phyloP scores from a whole-genome alignment of 1,140 invertebrate species.

The Apis dorsata region DNA sequence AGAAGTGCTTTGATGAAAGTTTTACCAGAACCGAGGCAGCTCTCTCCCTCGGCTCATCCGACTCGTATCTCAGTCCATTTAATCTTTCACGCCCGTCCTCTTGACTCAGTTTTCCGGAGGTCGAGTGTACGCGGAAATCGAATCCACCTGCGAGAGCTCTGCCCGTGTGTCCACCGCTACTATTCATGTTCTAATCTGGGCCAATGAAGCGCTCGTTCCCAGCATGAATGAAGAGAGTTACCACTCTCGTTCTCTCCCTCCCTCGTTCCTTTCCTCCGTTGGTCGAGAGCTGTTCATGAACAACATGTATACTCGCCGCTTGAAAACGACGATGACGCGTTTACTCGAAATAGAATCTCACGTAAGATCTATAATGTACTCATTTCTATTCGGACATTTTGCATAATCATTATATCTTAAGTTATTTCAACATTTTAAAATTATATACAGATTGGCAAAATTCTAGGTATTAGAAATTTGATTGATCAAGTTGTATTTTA shows the following conservation, averaged over 20 bases:
- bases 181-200: constrained; percentile 69
- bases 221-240: constrained; percentile 59
- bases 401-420: constrained; percentile 7
- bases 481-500: too few relatives aligned
- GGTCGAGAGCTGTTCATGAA: constrained; percentile 33
- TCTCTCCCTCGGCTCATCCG: constrained; percentile 14
- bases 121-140: constrained; percentile 52
- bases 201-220: constrained; percentile 66
- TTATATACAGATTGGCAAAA: too few relatives aligned
- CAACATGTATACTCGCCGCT: constrained; percentile 13
- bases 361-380: constrained; percentile 53
- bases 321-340: constrained; percentile 54
- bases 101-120: constrained; percentile 53
- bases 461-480: too few relatives aligned
- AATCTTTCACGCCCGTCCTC: constrained; percentile 45
- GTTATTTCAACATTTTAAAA: too few relatives aligned
- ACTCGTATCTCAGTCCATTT: constrained; percentile 49
- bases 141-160: constrained; percentile 43
- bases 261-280: not conserved
- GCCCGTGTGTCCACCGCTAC: constrained; percentile 35
- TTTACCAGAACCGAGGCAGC: constrained; percentile 7
- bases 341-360: constrained; percentile 65
- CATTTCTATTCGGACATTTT: constrained; percentile 31
- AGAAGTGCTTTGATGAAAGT: constrained; percentile 33
- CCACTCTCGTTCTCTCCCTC: not conserved